phyloP scores from a whole-genome alignment of 2,888 invertebrate genomes.

The Hyposoter didymator region DNA sequence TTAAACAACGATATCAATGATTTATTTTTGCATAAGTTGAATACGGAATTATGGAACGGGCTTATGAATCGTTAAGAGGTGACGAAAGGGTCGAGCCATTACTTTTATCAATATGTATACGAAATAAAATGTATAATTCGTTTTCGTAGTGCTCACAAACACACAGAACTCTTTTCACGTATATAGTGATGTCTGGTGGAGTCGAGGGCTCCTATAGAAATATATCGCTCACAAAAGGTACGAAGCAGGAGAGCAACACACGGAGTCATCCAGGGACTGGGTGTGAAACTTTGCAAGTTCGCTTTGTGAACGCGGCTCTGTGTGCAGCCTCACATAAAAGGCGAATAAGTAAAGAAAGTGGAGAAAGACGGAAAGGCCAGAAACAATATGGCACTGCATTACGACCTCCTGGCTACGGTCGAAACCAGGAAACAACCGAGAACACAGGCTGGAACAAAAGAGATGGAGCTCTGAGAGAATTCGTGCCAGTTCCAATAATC shows the following conservation, averaged over 20 bases:
- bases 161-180: not conserved
- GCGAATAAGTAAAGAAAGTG: conserved; percentile 25
- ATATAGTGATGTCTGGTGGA: not conserved
- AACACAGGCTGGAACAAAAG: conserved; percentile 31
- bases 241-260: not conserved
- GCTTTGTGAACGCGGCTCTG: not conserved
- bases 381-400: conserved; percentile 51
- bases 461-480: conserved; percentile 20
- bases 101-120: not conserved
- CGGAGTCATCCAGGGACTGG: conserved; percentile 6
- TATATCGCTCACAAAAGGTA: conserved; percentile 7
- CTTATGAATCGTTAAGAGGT: conserved; percentile 27
- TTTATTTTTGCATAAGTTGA: not conserved
- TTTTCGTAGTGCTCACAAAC: not conserved
- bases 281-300: conserved; percentile 19
- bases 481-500: conserved; percentile 56
- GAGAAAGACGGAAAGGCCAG: conserved; percentile 32
- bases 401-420: conserved; percentile 40
- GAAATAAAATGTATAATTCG: not conserved
- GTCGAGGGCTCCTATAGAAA: conserved; percentile 5
- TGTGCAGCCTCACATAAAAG: conserved; percentile 15
- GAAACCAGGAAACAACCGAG: conserved; percentile 18
- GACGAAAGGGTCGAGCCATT: conserved; percentile 21
- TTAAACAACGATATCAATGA: too few relatives aligned
- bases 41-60: conserved; percentile 17